These are phyloP conservation scores for Amblyornis subalaris DNA, from an alignment of 2,113 vertebrate species.

Conservation along the genomic window DNA sequence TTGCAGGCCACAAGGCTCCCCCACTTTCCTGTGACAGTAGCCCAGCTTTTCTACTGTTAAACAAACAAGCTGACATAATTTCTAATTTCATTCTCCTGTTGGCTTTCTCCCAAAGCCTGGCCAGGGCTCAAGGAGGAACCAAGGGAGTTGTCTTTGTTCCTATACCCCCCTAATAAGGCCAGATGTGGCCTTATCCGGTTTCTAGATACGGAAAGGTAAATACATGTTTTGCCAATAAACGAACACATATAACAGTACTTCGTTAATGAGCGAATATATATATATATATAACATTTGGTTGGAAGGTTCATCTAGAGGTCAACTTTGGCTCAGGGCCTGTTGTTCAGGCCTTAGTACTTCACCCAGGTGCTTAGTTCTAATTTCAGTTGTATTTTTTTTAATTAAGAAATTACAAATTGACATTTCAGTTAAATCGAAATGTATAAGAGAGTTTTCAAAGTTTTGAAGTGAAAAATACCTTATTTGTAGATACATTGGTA, in stretches of 20 bases:
- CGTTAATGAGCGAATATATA: not conserved
- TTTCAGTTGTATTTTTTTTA: not conserved
- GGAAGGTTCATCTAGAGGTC: not conserved
- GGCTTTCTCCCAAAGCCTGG: not conserved
- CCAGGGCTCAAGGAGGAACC: not conserved
- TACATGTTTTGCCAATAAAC: not conserved
- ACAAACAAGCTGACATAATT: not conserved
- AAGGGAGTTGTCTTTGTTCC: not conserved
- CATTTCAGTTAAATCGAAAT: not conserved
- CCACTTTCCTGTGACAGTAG: not conserved
- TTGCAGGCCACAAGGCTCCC: not conserved
- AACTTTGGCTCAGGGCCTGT: not conserved
- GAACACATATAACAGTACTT: not conserved
- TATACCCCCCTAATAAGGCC: not conserved
- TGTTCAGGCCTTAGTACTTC: not conserved
- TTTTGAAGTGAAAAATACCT: not conserved
- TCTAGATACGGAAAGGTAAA: not conserved
- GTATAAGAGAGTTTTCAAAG: not conserved
- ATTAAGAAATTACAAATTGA: not conserved
- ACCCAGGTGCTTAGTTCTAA: not conserved
- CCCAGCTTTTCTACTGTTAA: not conserved
- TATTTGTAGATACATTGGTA: not conserved
- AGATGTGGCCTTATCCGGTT: not conserved
- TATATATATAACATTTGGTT: not conserved
- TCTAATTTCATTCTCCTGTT: not conserved